A percentile compares a stretch with the other conserved stretches of the same genome.
phyloP scores from a whole-genome alignment of 2,797 vertebrate genomes.

The Oreortyx pictus region DNA sequence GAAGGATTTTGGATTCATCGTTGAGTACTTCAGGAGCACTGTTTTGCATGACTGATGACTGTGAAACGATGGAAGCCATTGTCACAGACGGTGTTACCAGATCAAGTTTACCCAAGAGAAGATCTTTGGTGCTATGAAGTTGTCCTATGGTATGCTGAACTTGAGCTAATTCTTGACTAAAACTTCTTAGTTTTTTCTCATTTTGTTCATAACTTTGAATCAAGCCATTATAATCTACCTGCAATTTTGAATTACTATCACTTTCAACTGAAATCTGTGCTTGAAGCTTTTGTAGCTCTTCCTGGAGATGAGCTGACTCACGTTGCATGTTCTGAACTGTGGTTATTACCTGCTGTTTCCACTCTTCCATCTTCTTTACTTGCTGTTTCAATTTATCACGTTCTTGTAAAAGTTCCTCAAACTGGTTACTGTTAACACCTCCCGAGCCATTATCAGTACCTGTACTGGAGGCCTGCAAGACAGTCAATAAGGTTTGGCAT shows the following conservation, averaged over 20 bases:
- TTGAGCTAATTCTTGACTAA: constrained; percentile 91
- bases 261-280: constrained; percentile 89
- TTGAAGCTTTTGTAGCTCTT: constrained; percentile 92
- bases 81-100: constrained; percentile 77
- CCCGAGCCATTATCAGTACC: constrained; percentile 75
- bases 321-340: constrained; percentile 98
- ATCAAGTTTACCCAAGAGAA: constrained; percentile 90
- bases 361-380: constrained; percentile 99
- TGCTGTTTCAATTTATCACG: constrained; percentile 94
- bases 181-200: constrained; percentile 87
- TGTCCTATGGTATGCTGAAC: constrained; percentile 94
- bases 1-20: constrained; percentile 67
- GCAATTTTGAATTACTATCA: constrained; percentile 90
- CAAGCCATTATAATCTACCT: constrained; percentile 89
- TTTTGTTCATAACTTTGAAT: constrained; percentile 96
- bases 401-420: constrained; percentile 95
- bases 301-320: constrained; percentile 94
- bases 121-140: constrained; percentile 91
- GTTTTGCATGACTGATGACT: constrained; percentile 2
- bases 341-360: constrained; percentile 99
- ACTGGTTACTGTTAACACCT: constrained; percentile 95
- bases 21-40: not conserved
- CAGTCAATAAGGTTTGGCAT: constrained; percentile 93
- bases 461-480: constrained; percentile 86
- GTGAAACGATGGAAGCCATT: not conserved